Percentiles rank a stretch among this genome's conserved stretches.
Conservation (phyloP, 2,113 vertebrate genomes). For the Oncorhynchus masou region DNA sequence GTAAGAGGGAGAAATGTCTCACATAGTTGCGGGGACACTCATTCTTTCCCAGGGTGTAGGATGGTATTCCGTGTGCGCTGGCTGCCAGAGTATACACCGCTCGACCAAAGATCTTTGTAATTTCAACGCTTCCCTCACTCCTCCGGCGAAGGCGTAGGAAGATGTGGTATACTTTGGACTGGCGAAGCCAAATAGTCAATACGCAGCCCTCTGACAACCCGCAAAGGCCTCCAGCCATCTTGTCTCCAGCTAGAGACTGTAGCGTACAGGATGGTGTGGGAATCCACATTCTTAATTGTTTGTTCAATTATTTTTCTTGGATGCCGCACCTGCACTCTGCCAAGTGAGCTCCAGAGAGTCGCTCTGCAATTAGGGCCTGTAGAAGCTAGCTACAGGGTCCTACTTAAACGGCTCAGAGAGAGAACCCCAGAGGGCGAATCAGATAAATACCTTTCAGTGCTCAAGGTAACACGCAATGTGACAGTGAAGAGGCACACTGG, state of each 20-base stretch:
- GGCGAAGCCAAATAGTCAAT: slow-evolving; percentile 44
- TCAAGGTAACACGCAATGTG: slow-evolving; percentile 71
- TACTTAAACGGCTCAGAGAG: slow-evolving; percentile 43
- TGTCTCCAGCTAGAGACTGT: slow-evolving; percentile 3
- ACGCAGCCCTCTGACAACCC: slow-evolving; percentile 16
- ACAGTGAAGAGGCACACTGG: slow-evolving; percentile 69
- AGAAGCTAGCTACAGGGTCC: slow-evolving; percentile 44
- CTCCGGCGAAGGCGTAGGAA: background rate
- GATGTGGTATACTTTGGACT: slow-evolving; percentile 18
- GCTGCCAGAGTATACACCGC: slow-evolving; percentile 65
- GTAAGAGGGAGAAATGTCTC: slow-evolving; percentile 61
- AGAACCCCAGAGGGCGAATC: slow-evolving; percentile 44
- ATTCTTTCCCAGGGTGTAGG: slow-evolving; percentile 71
- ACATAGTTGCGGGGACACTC: slow-evolving; percentile 61
- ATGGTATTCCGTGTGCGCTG: slow-evolving; percentile 41
- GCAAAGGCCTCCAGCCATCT: slow-evolving; percentile 30
- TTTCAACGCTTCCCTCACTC: slow-evolving; percentile 43
- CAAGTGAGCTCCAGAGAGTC: slow-evolving; percentile 58
- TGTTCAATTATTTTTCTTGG: slow-evolving; percentile 75
- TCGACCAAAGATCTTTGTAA: slow-evolving; percentile 26
- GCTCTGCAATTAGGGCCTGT: slow-evolving; percentile 61
- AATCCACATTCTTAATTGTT: slow-evolving; percentile 69
- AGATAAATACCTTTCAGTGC: slow-evolving; percentile 75
- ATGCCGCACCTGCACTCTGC: slow-evolving; percentile 67
- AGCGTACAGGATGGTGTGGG: slow-evolving; percentile 34